These are phyloP conservation scores for Thunnus maccoyii DNA, from an alignment of 2,113 vertebrate genomes.

Conservation along the genomic window DNA sequence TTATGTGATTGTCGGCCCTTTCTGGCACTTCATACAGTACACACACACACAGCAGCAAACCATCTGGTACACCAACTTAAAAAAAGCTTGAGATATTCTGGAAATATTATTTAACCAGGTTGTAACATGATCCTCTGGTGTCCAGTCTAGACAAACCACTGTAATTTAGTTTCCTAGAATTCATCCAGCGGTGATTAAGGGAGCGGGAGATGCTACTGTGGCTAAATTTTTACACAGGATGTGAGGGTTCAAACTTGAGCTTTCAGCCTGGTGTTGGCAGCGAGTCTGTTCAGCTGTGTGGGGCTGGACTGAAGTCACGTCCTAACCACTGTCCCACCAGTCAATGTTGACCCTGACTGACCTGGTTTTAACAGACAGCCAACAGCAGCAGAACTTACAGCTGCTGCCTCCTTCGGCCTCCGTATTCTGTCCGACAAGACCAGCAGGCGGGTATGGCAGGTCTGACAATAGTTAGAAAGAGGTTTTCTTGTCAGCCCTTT, in stretches of 20 bases:
- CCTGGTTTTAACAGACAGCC: constrained; percentile 44
- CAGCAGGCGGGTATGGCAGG: constrained; percentile 4
- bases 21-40: neutral
- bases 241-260: constrained; percentile 45
- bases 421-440: neutral
- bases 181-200: constrained; percentile 34
- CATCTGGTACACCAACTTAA: constrained; percentile 19
- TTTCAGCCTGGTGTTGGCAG: constrained; percentile 53
- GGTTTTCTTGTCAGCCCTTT: constrained; percentile 32
- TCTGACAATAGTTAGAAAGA: constrained; percentile 21
- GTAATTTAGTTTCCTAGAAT: constrained; percentile 51
- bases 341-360: constrained; percentile 53
- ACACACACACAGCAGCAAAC: constrained; percentile 8
- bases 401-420: constrained; percentile 36
- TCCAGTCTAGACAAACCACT: constrained; percentile 59
- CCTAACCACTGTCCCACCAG: constrained; percentile 54
- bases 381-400: constrained; percentile 46
- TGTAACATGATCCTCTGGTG: constrained; percentile 40
- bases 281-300: constrained; percentile 61
- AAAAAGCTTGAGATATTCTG: constrained; percentile 44
- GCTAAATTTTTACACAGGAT: constrained; percentile 40
- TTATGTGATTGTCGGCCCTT: neutral
- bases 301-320: constrained; percentile 55
- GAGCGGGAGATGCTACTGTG: constrained; percentile 28
- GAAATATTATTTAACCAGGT: constrained; percentile 43